Evolutionary conservation across 2,888 invertebrate genomes (phyloP).

Genomic region (Antitype chi): DNA sequence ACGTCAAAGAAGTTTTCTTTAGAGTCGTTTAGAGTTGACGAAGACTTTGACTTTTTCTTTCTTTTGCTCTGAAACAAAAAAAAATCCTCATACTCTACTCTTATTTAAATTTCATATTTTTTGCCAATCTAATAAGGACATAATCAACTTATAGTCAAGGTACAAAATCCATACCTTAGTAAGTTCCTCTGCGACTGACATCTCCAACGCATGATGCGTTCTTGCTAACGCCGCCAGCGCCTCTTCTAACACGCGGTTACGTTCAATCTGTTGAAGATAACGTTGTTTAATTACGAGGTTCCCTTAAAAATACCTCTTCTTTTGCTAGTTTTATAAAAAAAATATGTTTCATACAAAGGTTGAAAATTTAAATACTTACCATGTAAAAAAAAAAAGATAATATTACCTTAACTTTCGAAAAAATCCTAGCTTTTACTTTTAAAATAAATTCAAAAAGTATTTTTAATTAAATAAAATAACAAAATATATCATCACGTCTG

Average conservation of each 20-base stretch:
- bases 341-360: not conserved
- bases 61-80: conserved; percentile 81
- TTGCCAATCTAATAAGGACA: conserved; percentile 5
- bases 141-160: not conserved
- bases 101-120: too few species aligned
- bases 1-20: conserved; percentile 88
- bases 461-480: too few species aligned
- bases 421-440: too few species aligned
- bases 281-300: not conserved
- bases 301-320: not conserved
- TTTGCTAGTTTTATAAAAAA: not conserved
- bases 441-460: too few species aligned
- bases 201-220: conserved; percentile 92
- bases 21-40: conserved; percentile 82
- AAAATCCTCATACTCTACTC: not conserved
- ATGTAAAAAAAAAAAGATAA: too few species aligned
- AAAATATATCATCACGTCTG: too few species aligned
- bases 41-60: conserved; percentile 81
- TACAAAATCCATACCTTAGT: conserved; percentile 79
- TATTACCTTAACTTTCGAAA: too few species aligned
- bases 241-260: conserved; percentile 92
- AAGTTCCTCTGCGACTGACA: conserved; percentile 91
- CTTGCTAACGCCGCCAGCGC: conserved; percentile 92
- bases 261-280: conserved; percentile 84
- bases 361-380: too few species aligned